Base-by-base conservation (phyloP, 2,797 vertebrate species). In the Salarias fasciatus region DNA sequence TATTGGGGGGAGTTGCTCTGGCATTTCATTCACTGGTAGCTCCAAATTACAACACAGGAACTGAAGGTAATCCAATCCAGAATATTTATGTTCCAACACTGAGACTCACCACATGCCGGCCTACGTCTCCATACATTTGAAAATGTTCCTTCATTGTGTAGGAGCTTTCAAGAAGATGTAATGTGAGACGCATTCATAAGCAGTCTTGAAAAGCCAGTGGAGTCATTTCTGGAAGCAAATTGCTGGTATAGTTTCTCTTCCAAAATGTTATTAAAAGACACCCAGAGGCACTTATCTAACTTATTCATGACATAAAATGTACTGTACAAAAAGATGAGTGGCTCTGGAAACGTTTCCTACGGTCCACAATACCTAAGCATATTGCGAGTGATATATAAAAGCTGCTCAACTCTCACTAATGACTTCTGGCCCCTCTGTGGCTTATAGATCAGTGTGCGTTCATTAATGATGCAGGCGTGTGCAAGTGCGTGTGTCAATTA, bases 401-500 rank as follows among this genome's bases (percentile, higher is more conserved):
- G 63, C 77, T 36, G 73, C 72, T 76, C 64, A 65, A 64, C 70
- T 84, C 77, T 67, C 11, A 14, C 73, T 86, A 89, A 89, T 88
- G 87, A 86, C 82, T 84, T 73, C 75, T 86, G 68, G 18, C 56
- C 71, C 72, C 72, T 82, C 69, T 65, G 82, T 82, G 86, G 77
- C 77, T 83, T 79, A 85, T 83, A 77, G 85, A 89, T 85, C 86
- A 89, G 81, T 79, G 80, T 85, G 83, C 18, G 72, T 86, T 90
- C 88, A 91, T 90, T 84, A 89, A 89, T 84, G 86, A 85, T 88
- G 86, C 84, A 88, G 70, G 79, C 75, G 24, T 82, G 82, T 77
- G 77, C 61, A 52, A 72, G 71, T 71, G 72, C 68, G 75, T 80
- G 73, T 76, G 80, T 87, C 75, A 85, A 75, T 86, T 82, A 84